Conservation (phyloP, 2,888 invertebrate genomes). For the Mechanitis mazaeus region DNA sequence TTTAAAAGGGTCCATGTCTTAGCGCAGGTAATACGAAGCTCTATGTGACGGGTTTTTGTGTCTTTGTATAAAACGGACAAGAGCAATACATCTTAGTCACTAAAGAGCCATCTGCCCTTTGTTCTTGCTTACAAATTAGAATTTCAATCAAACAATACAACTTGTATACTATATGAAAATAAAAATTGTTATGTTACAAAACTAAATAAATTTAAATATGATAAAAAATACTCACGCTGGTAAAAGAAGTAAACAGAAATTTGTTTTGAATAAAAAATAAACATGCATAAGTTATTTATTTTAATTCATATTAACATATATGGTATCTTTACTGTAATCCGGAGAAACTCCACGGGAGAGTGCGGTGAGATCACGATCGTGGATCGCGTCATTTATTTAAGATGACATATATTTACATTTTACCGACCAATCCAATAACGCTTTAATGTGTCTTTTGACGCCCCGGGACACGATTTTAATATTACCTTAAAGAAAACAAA, state of each 20-base stretch:
- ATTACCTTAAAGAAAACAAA: constrained; percentile 34
- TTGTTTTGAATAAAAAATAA: constrained; percentile 7
- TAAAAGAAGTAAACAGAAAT: constrained; percentile 3
- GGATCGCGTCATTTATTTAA: constrained; percentile 52
- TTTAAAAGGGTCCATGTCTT: constrained; percentile 55
- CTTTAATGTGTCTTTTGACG: constrained; percentile 48
- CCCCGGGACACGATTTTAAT: constrained; percentile 37
- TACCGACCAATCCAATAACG: constrained; percentile 54
- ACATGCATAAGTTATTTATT: constrained; percentile 15
- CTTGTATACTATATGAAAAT: constrained; percentile 29
- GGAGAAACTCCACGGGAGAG: constrained; percentile 22
- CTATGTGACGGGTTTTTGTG: constrained; percentile 52
- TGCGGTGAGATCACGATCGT: constrained; percentile 15
- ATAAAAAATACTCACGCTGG: background rate
- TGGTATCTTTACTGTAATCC: constrained; percentile 40
- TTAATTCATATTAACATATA: constrained; percentile 58
- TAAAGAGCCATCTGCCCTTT: constrained; percentile 54
- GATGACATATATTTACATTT: constrained; percentile 66
- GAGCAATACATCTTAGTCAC: constrained; percentile 67
- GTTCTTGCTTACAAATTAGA: constrained; percentile 70
- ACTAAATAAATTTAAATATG: background rate
- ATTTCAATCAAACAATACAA: constrained; percentile 57
- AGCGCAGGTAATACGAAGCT: constrained; percentile 59
- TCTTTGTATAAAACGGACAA: constrained; percentile 47
- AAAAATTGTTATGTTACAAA: too few relatives aligned